Percentiles rank a stretch among this genome's conserved stretches.
Evolutionary conservation across 1,140 invertebrate genomes (phyloP).

Genomic region (Cryptotermes secundus): DNA sequence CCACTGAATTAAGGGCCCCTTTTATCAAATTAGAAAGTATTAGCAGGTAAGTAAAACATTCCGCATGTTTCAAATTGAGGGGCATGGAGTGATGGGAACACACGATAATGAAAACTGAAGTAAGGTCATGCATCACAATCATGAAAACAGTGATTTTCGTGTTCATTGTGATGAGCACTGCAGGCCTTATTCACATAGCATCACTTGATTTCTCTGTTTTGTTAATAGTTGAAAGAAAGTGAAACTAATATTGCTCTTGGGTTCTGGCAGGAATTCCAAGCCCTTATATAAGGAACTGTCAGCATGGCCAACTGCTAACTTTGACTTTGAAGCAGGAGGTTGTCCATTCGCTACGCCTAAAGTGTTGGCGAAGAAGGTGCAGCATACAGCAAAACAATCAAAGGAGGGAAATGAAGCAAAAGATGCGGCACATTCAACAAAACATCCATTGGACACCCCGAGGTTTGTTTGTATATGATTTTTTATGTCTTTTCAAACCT

Average conservation of each 20-base stretch:
- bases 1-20: constrained; percentile 46
- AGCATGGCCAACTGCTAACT: constrained; percentile 48
- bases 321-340: constrained; percentile 18
- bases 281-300: constrained; percentile 51
- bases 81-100: no score
- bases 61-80: no score
- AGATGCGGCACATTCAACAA: not conserved
- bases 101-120: no score
- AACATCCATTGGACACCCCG: not conserved
- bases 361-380: not conserved
- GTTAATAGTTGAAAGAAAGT: constrained; percentile 10
- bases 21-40: constrained; percentile 56
- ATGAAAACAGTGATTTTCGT: no score
- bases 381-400: not conserved
- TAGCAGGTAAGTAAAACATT: constrained; percentile 44
- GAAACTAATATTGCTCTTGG: not conserved
- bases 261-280: constrained; percentile 1
- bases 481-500: no score
- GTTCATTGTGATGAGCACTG: no score
- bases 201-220: constrained; percentile 28
- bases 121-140: no score
- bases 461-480: not conserved
- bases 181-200: no score
- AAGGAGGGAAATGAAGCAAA: not conserved
- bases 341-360: constrained; percentile 2